Evolutionary conservation across 2,113 vertebrate genomes (phyloP).

Genomic region (Ochotona princeps): DNA sequence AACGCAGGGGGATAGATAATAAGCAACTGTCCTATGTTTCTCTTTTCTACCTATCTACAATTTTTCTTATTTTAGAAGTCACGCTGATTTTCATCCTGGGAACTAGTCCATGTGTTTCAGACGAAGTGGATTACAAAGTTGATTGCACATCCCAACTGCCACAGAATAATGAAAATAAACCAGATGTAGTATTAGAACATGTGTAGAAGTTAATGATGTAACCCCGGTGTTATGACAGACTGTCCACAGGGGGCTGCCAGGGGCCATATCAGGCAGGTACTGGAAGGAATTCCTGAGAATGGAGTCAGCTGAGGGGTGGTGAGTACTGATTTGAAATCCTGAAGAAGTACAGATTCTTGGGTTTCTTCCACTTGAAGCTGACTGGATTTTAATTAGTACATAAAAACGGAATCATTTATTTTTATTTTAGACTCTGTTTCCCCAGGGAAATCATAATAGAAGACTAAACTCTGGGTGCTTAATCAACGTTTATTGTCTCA

Average conservation of each 20-base stretch:
- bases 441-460: background rate
- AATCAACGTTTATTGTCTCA: background rate
- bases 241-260: background rate
- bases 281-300: background rate
- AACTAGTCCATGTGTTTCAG: background rate
- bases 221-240: background rate
- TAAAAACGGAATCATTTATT: background rate
- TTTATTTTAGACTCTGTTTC: background rate
- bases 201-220: background rate
- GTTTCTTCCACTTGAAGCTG: background rate
- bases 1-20: background rate
- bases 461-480: background rate
- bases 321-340: background rate
- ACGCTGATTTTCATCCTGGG: background rate
- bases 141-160: background rate
- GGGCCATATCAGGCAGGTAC: background rate
- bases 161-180: background rate
- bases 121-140: background rate
- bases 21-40: background rate
- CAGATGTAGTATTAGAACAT: background rate
- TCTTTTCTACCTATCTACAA: background rate
- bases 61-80: too few relatives aligned
- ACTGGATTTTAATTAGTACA: background rate
- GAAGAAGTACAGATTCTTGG: background rate
- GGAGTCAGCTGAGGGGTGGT: too few relatives aligned